Evolutionary conservation across 1,140 invertebrate species (phyloP).

Genomic region (Cyphomyrmex costatus): DNA sequence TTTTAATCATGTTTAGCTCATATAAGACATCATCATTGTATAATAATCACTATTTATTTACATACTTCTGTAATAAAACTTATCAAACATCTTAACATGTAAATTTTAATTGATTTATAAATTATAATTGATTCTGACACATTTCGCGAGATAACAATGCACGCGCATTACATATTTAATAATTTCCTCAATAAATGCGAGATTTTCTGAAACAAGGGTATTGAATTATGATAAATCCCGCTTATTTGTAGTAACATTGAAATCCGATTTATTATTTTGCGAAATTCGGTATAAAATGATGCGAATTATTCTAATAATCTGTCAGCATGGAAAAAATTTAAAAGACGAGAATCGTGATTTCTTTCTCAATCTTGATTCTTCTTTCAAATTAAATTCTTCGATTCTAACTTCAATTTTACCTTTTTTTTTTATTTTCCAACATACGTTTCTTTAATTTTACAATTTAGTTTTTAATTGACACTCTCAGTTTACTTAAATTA

Average conservation of each 20-base stretch:
- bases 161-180: background rate
- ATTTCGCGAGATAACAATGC: background rate
- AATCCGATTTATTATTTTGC: constrained; percentile 19
- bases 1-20: background rate
- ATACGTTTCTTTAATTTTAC: background rate
- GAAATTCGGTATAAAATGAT: background rate
- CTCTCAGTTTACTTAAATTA: too few relatives aligned
- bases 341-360: background rate
- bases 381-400: background rate
- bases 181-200: background rate
- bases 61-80: background rate
- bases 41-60: background rate
- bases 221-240: background rate
- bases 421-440: too few relatives aligned
- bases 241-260: background rate
- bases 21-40: background rate
- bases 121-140: background rate
- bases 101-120: constrained; percentile 17
- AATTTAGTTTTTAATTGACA: background rate
- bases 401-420: background rate
- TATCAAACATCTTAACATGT: background rate
- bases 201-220: background rate
- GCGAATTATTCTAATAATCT: background rate
- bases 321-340: background rate
- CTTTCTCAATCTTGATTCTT: background rate